These are phyloP conservation scores for Zoanthus sociatus DNA, from an alignment of 92 coral and sea anemone species.

Conservation along the genomic window DNA sequence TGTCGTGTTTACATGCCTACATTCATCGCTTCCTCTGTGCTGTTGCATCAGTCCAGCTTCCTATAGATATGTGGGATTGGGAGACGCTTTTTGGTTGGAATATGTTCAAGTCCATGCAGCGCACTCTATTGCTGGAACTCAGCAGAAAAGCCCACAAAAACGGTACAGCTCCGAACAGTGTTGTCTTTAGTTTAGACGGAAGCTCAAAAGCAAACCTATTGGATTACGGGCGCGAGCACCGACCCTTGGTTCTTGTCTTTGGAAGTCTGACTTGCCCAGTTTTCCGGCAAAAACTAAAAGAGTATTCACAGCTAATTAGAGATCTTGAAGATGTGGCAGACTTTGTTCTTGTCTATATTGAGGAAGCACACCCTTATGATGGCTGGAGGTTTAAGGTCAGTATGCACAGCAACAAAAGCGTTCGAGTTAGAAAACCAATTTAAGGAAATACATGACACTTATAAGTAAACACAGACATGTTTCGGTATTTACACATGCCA, in stretches of 20 bases:
- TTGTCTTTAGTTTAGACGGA: slow-evolving; percentile 46
- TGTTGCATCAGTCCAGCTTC: slow-evolving; percentile 1
- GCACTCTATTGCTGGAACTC: slow-evolving; percentile 38
- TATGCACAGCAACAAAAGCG: too few species aligned
- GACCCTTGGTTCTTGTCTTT: slow-evolving; percentile 48
- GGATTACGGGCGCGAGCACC: slow-evolving; percentile 33
- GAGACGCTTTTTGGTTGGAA: slow-evolving; percentile 58
- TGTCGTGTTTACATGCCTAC: not conserved
- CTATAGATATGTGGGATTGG: slow-evolving; percentile 32
- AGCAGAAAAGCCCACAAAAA: slow-evolving; percentile 18
- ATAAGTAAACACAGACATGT: too few species aligned
- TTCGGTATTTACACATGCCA: too few species aligned
- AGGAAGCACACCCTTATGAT: slow-evolving; percentile 62
- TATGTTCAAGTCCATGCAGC: slow-evolving; percentile 49
- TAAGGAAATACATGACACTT: too few species aligned
- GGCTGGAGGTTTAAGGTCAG: not conserved
- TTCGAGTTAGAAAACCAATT: not conserved
- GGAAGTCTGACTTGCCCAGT: slow-evolving; percentile 62
- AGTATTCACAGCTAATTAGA: slow-evolving; percentile 24
- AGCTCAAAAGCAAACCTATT: slow-evolving; percentile 35
- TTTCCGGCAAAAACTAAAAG: slow-evolving; percentile 32
- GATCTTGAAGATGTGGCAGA: slow-evolving; percentile 53
- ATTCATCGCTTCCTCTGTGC: not conserved
- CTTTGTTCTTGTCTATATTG: slow-evolving; percentile 52
- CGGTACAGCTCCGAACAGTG: slow-evolving; percentile 32